These are phyloP conservation scores for Pseudopodoces humilis DNA, from an alignment of 2,113 vertebrate species.

Conservation along the genomic window DNA sequence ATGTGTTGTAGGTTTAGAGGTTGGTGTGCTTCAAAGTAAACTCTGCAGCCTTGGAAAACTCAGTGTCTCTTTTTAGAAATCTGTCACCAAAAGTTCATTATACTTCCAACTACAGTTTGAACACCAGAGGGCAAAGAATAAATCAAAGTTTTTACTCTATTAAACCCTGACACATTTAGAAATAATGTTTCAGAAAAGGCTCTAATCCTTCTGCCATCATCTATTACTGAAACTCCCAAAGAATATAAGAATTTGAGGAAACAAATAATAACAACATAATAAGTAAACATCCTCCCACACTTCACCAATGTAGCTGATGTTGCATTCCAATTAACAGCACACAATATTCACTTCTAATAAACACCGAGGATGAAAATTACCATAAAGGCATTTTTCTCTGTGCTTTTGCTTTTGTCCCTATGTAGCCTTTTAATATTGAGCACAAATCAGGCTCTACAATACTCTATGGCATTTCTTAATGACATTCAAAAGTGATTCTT, in stretches of 20 bases:
- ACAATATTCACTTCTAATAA: not conserved
- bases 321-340: not conserved
- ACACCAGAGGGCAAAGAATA: not conserved
- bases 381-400: not conserved
- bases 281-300: conserved; percentile 25
- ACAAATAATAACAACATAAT: not conserved
- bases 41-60: not conserved
- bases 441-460: not conserved
- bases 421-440: not conserved
- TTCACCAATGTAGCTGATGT: not conserved
- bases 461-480: not conserved
- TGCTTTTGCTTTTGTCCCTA: not conserved
- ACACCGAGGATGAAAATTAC: not conserved
- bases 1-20: not conserved
- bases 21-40: not conserved
- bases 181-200: not conserved
- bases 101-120: not conserved
- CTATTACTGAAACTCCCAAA: not conserved
- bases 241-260: not conserved
- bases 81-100: not conserved
- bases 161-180: not conserved
- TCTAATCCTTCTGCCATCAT: not conserved
- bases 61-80: not conserved
- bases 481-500: not conserved
- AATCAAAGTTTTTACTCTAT: not conserved